Evolutionary conservation across 1,140 invertebrate species (phyloP).

Genomic region (Ylistrum balloti): DNA sequence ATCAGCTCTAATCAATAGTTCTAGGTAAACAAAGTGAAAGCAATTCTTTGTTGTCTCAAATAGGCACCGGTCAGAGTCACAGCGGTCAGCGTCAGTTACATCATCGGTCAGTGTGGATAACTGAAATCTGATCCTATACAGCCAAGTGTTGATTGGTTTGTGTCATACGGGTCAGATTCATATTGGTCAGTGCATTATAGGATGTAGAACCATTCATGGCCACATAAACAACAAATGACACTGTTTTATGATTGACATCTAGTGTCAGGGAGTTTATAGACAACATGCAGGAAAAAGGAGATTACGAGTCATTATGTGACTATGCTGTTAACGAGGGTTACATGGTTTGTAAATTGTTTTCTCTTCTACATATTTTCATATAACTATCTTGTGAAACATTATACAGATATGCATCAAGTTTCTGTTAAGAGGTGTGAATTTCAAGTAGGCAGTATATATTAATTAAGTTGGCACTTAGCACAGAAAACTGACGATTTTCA

Average conservation of each 20-base stretch:
- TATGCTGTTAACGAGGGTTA: conserved; percentile 62
- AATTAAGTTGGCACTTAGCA: not conserved
- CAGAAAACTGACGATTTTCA: not conserved
- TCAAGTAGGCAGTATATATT: not conserved
- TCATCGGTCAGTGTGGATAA: not conserved
- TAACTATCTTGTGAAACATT: not conserved
- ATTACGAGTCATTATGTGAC: conserved; percentile 67
- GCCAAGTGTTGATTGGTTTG: not conserved
- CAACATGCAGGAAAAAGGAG: conserved; percentile 68
- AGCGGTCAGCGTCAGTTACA: not conserved
- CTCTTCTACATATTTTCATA: no score
- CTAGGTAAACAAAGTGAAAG: conserved; percentile 40
- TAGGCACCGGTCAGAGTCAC: not conserved
- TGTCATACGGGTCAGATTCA: not conserved
- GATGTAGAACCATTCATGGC: not conserved
- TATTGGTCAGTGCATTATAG: not conserved
- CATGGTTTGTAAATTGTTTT: conserved; percentile 67
- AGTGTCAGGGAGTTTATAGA: not conserved
- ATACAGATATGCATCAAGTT: not conserved
- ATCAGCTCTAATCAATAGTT: not conserved
- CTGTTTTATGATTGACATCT: not conserved
- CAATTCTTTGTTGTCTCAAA: not conserved
- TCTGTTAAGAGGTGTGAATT: not conserved
- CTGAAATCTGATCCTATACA: not conserved
- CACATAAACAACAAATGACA: not conserved